Evolutionary conservation across 2,113 vertebrate genomes (phyloP), one percentile per base, ranked within the genome.

Genomic region (human (Homo sapiens)): DNA sequence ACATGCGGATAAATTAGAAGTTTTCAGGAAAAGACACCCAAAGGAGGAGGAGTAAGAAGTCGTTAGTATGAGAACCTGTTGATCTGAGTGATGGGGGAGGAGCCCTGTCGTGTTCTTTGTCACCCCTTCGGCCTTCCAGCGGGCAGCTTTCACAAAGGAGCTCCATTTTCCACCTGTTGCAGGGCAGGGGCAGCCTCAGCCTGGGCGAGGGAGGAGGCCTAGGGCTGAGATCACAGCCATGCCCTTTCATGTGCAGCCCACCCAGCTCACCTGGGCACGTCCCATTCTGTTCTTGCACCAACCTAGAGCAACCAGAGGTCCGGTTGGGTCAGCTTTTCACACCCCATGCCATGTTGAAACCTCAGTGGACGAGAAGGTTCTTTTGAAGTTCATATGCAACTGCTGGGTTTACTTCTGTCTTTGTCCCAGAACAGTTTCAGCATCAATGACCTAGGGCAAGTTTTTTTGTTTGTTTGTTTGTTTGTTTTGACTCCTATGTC

Each of bases 1-100:
- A 18, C 23, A 48, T 84, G 38, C 30, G 9, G 88, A 32, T 88
- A 83, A 94, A 82, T 93, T 18, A 79, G 82, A 73, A 35, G 9
- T 76, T 96, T 94, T 93, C 20, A 91, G 73, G 94, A 89, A 97
- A 97, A 88, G 23, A 57, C 66, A 57, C 9, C n/a, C 35, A 17
- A 3, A 12, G 50, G 38, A 75, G 30, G 22, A 89, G 22, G 18
- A 84, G 85, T 82, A 80, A 89, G 83, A 83, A 88, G 66, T 50
- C 61, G 61, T 64, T 64, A 17, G 27, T 64, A 18, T 89, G 8
- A 25, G 50, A 75, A 61, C 43, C 40, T 94, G 68, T 73, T 88
- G 48, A 48, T 75, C 68, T 66, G 32, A 75, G 92, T 89, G 75
- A 43, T 16, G 16, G 11, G 30, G 10, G 32, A 38, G 48, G 72